These are phyloP conservation scores for Drepanosiphum platanoidis DNA, from an alignment of 2,888 invertebrate species.

Conservation along the genomic window DNA sequence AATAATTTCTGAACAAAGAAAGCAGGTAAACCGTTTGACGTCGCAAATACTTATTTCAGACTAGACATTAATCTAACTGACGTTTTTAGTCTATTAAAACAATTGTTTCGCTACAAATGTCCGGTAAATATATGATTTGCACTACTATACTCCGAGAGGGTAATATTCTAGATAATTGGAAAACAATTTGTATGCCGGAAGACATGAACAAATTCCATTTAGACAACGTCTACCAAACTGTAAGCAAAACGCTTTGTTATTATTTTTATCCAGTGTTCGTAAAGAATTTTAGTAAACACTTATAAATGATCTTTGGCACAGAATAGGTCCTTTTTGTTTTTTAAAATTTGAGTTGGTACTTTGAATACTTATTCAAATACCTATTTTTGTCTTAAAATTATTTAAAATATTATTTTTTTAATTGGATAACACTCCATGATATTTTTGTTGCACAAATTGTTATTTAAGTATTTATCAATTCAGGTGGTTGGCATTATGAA, in stretches of 20 bases:
- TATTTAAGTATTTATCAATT: too few relatives aligned
- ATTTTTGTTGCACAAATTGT: background rate
- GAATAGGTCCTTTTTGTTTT: too few relatives aligned
- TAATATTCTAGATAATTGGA: constrained; percentile 41
- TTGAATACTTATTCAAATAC: too few relatives aligned
- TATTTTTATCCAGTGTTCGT: too few relatives aligned
- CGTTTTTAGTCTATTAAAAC: constrained; percentile 42
- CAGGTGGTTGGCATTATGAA: constrained; percentile 26
- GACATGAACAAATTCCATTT: constrained; percentile 49
- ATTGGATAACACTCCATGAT: too few relatives aligned
- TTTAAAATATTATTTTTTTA: background rate
- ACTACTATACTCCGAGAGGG: constrained; percentile 47
- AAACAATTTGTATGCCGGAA: constrained; percentile 42
- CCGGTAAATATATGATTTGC: constrained; percentile 36
- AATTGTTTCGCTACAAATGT: constrained; percentile 57
- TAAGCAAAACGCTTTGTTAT: too few relatives aligned
- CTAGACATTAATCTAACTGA: constrained; percentile 3
- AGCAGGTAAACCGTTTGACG: constrained; percentile 17
- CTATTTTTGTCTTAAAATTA: too few relatives aligned
- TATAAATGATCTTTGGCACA: too few relatives aligned
- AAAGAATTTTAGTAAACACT: too few relatives aligned
- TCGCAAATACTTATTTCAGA: background rate
- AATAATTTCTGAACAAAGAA: constrained; percentile 27
- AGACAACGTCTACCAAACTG: constrained; percentile 44
- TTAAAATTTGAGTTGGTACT: too few relatives aligned